A percentile compares a stretch with the other conserved stretches of the same genome.
Conservation (phyloP, 2,888 invertebrate species). For the Cancer borealis region DNA sequence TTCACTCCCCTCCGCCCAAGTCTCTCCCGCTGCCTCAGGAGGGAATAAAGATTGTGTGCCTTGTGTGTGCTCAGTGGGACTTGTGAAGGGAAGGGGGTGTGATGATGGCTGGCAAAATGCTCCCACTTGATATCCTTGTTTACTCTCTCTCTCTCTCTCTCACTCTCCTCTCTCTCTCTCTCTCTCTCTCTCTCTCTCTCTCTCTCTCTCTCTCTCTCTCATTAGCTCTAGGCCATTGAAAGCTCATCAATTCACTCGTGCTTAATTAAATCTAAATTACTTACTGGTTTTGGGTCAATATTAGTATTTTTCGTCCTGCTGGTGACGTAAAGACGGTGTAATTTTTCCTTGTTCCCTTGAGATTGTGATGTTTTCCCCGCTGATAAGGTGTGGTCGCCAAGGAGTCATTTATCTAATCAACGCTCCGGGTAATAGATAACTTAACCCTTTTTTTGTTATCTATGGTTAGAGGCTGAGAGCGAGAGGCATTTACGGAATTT, state of each 20-base stretch:
- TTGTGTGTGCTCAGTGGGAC: neutral
- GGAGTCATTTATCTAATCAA: neutral
- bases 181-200: conserved; percentile 48
- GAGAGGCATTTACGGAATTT: neutral
- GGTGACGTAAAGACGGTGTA: neutral
- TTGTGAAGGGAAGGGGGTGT: neutral
- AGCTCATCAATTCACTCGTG: neutral
- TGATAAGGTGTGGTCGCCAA: neutral
- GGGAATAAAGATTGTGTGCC: neutral
- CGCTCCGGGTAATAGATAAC: neutral
- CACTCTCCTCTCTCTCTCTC: conserved; percentile 37
- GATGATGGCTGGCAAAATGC: neutral
- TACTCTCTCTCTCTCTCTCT: conserved; percentile 6
- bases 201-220: conserved; percentile 55
- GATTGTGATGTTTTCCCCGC: neutral
- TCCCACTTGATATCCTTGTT: neutral
- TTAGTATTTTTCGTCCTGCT: neutral
- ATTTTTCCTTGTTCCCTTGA: neutral
- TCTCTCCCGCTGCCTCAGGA: neutral
- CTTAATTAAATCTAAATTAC: neutral
- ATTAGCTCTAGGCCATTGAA: neutral
- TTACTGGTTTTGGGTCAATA: neutral
- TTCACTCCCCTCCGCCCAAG: neutral
- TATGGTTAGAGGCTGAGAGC: too few species aligned
- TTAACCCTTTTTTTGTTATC: too few species aligned